phyloP scores from a whole-genome alignment of 2,113 vertebrate genomes.

The Microtus richardsoni region DNA sequence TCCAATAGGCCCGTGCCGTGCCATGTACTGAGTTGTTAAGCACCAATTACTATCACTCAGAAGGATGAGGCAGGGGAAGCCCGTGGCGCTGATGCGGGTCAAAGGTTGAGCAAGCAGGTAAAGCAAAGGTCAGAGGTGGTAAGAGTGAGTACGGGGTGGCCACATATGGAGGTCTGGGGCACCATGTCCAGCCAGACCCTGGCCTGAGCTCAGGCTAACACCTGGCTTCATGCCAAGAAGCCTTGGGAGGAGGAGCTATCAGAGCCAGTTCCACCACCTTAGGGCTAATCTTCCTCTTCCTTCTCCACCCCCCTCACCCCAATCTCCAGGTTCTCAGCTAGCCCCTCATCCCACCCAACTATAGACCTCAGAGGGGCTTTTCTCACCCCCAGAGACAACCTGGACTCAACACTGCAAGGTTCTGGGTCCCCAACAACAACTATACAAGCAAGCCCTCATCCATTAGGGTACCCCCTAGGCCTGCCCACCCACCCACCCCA shows the following conservation, averaged over 20 bases:
- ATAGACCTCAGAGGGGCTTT: not conserved
- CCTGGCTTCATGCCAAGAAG: conserved; percentile 66
- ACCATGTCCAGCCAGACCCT: not conserved
- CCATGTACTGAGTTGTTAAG: not conserved
- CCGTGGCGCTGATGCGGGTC: not conserved
- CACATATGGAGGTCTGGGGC: not conserved
- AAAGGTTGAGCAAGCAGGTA: conserved; percentile 63
- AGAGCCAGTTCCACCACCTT: conserved; percentile 79
- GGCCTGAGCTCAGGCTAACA: conserved; percentile 40
- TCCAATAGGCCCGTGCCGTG: not conserved
- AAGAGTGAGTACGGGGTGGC: accelerated
- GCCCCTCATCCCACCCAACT: not conserved
- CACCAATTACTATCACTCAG: conserved; percentile 25
- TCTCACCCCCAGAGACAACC: not conserved
- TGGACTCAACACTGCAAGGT: not conserved
- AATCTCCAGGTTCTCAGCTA: not conserved
- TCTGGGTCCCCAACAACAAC: not conserved
- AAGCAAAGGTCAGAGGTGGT: conserved; percentile 61
- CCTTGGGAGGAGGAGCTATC: conserved; percentile 61
- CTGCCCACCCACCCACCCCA: not conserved
- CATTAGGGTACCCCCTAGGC: not conserved
- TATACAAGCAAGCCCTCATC: not conserved
- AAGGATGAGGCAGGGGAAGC: conserved; percentile 42
- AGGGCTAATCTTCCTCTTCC: conserved; percentile 76
- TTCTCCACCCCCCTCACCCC: not conserved